phyloP scores from a whole-genome alignment of 2,797 vertebrate genomes.

The Hirundo rustica region DNA sequence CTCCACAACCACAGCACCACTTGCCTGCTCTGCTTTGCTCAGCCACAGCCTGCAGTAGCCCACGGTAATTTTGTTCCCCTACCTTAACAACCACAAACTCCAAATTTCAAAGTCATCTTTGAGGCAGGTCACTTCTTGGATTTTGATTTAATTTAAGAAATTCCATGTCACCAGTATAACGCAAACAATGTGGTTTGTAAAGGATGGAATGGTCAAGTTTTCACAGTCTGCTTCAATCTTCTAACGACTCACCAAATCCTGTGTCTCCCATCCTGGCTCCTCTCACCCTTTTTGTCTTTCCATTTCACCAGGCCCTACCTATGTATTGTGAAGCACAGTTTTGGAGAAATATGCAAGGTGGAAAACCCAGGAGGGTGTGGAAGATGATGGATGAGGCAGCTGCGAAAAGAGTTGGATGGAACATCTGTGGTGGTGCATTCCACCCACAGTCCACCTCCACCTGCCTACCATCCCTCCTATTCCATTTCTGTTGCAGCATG shows the following conservation, averaged over 20 bases:
- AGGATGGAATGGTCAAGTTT: background rate
- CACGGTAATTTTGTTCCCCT: background rate
- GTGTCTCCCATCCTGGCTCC: background rate
- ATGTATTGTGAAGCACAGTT: background rate
- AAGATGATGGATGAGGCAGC: background rate
- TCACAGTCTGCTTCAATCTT: background rate
- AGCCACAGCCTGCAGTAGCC: background rate
- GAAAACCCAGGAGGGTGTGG: background rate
- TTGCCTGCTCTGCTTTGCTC: background rate
- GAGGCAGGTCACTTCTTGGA: background rate
- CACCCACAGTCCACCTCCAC: background rate
- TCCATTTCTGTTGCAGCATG: background rate
- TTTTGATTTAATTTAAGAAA: background rate
- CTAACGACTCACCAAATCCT: background rate
- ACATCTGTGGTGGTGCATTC: background rate
- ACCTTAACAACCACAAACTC: background rate
- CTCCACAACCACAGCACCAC: background rate
- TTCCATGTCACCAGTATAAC: background rate
- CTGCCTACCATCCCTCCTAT: fast-evolving
- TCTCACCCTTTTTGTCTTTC: background rate
- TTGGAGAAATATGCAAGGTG: background rate
- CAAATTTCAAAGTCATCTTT: background rate
- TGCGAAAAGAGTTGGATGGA: background rate
- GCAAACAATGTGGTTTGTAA: background rate
- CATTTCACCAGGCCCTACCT: background rate